Base-by-base conservation (phyloP, 2,888 invertebrate genomes). In the Microplitis manilae region DNA sequence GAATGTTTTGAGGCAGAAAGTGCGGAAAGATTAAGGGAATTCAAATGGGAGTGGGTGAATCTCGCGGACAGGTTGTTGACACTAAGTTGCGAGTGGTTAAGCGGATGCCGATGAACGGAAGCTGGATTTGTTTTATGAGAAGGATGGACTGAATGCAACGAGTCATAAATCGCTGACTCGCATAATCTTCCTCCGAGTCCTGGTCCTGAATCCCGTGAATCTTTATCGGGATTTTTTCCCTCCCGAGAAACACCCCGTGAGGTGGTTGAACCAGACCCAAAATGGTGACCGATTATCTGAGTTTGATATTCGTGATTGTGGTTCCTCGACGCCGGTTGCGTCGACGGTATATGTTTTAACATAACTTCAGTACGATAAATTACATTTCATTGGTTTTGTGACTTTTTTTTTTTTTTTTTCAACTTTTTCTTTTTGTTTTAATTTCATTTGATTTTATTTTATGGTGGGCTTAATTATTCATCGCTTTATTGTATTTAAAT, bases 291-390 rank as follows among this genome's bases (percentile, higher is more conserved):
- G 20, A 60, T 20, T 15, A 77, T 77, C 40, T 77, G 77, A 82
- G 79, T 71, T 81, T 81, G 39, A 78, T 86, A 86, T 73, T 88
- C 88, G 85, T 87, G 87, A 86, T 92, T 92, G 77, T 84, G 84
- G 74, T 84, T 85, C 84, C 88, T 91, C 90, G 91, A 90, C 87
- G 90, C 91, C 91, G 90, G 91, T 87, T 89, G 91, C 90, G 90
- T 92, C 91, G 91, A 91, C 87, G 91, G 92, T 89, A 94, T 94
- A 91, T 94, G 94, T 91, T 94, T 94, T 92, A 94, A 93, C 94
- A 94, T 94, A 90, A 88, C 89, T 88, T 85, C 84, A 81, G 50
- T 13, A 38, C 60, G 61, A 5, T 38, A 30, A 13, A 71, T 60
- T 38, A 17, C 30, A 50, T 39, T 17, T 60, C 67, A 38, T n/a